Evolutionary conservation across 2,888 invertebrate species (phyloP).

Genomic region (Drosophila meridiana): DNA sequence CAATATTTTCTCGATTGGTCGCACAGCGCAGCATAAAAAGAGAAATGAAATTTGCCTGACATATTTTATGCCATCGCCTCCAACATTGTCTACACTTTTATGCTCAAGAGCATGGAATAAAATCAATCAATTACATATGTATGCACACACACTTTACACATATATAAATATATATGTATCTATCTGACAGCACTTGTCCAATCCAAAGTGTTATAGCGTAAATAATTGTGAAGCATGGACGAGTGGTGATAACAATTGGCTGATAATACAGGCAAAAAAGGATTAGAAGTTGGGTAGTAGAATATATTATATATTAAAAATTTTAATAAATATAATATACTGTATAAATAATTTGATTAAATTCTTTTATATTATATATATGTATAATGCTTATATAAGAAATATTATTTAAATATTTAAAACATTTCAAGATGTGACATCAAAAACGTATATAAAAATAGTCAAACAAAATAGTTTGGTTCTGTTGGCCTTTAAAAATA

Average conservation of each 20-base stretch:
- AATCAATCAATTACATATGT: slow-evolving; percentile 58
- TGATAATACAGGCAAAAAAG: background rate
- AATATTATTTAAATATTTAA: too few species aligned
- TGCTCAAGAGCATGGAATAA: slow-evolving; percentile 40
- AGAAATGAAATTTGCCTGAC: slow-evolving; percentile 18
- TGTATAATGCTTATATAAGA: too few species aligned
- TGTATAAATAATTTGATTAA: too few species aligned
- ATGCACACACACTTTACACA: slow-evolving; percentile 1
- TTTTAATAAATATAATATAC: background rate
- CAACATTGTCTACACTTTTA: slow-evolving; percentile 45
- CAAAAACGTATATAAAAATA: too few species aligned
- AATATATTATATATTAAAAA: rapidly evolving
- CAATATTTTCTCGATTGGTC: slow-evolving; percentile 42
- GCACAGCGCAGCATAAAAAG: slow-evolving; percentile 19
- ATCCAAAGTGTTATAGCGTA: slow-evolving; percentile 12
- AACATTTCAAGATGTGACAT: too few species aligned
- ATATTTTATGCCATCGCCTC: slow-evolving; percentile 47
- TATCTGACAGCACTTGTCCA: slow-evolving; percentile 21
- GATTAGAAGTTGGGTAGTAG: rapidly evolving
- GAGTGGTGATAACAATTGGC: slow-evolving; percentile 17
- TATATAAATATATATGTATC: background rate
- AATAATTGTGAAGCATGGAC: slow-evolving; percentile 18
- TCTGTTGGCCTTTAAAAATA: too few species aligned
- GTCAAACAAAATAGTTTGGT: too few species aligned
- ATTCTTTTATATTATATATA: too few species aligned